Conservation (phyloP, 1,140 invertebrate species). For the Nasonia vitripennis region DNA sequence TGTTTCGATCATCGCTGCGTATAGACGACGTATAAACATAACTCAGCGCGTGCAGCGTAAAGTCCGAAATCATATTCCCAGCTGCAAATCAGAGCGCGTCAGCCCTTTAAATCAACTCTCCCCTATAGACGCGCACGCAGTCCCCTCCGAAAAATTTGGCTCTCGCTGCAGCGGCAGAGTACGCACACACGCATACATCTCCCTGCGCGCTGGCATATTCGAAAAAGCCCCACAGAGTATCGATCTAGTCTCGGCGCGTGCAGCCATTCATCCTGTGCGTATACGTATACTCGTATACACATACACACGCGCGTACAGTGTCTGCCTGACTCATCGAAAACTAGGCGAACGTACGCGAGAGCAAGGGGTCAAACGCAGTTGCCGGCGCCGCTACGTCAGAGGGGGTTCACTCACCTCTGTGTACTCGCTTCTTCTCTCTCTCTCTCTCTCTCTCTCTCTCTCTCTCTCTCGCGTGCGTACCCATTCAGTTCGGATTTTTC, state of each 20-base stretch:
- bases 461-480: background rate
- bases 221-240: background rate
- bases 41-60: background rate
- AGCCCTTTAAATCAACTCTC: background rate
- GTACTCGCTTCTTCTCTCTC: background rate
- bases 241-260: background rate
- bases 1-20: too few relatives aligned
- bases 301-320: too few relatives aligned
- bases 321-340: conserved; percentile 29
- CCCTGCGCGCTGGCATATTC: background rate
- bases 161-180: background rate
- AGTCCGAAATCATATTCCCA: background rate
- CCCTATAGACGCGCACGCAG: too few relatives aligned
- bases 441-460: too few relatives aligned
- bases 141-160: background rate
- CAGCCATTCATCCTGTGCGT: background rate
- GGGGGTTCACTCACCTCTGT: conserved; percentile 32
- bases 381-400: background rate
- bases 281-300: background rate
- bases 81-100: background rate
- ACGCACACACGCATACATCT: background rate
- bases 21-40: too few relatives aligned
- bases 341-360: conserved; percentile 14
- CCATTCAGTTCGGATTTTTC: background rate
- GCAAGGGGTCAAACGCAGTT: conserved; percentile 22